Conservation (phyloP, 2,888 invertebrate species). For the Spilarctia lutea region DNA sequence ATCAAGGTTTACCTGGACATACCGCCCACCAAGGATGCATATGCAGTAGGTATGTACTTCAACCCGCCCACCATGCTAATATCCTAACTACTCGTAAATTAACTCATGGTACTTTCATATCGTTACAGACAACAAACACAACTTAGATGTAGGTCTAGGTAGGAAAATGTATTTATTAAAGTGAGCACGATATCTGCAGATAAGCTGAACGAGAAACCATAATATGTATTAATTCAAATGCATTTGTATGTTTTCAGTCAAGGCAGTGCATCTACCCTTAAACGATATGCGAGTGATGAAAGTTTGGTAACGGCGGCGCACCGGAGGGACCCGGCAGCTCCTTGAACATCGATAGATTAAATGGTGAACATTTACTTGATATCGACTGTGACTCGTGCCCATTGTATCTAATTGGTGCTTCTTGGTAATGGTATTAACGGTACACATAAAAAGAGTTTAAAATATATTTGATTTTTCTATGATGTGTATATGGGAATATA, state of each 20-base stretch:
- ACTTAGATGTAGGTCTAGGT: no score
- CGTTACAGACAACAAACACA: no score
- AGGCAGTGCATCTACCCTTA: slow-evolving; percentile 74
- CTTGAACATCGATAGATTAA: slow-evolving; percentile 58
- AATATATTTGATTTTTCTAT: background rate
- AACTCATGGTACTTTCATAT: no score
- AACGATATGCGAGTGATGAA: slow-evolving; percentile 83
- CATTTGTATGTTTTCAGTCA: slow-evolving; percentile 61
- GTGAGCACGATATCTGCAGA: background rate
- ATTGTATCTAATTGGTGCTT: background rate
- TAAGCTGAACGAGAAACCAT: background rate
- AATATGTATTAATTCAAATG: background rate
- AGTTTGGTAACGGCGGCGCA: slow-evolving; percentile 79
- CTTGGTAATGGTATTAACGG: background rate
- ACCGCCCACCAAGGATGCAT: no score
- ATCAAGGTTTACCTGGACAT: no score
- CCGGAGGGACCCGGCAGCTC: slow-evolving; percentile 39
- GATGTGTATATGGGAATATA: background rate
- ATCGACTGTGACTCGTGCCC: background rate
- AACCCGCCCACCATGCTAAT: no score
- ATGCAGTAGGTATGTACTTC: no score
- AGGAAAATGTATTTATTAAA: no score
- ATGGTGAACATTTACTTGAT: background rate
- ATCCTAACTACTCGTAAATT: no score
- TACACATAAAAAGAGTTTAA: background rate